A percentile compares a stretch with the other conserved stretches of the same genome.
phyloP scores from a whole-genome alignment of 2,888 invertebrate genomes.

The Rhingia rostrata region DNA sequence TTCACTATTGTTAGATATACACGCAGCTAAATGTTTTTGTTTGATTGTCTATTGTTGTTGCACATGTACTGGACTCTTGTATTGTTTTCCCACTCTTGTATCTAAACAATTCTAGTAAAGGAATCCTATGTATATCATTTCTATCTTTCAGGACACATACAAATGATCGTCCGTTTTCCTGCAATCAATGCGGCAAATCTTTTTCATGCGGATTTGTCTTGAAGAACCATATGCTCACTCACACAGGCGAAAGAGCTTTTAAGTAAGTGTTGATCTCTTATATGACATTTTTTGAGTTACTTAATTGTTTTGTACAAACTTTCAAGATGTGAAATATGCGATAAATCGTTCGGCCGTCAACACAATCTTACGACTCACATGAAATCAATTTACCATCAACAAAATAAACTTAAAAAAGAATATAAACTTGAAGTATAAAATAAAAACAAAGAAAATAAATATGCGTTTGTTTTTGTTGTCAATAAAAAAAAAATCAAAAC shows the following conservation, averaged over 20 bases:
- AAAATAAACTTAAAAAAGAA: slow-evolving; percentile 52
- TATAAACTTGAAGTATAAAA: slow-evolving; percentile 43
- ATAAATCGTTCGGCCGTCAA: slow-evolving; percentile 58
- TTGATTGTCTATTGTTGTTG: too few species aligned
- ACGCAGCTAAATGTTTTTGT: too few species aligned
- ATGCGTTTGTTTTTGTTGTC: neutral
- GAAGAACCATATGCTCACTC: slow-evolving; percentile 63
- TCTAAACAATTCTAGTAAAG: too few species aligned
- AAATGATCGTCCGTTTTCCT: slow-evolving; percentile 64
- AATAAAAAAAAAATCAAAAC: neutral
- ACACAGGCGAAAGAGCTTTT: slow-evolving; percentile 49
- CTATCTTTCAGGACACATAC: slow-evolving; percentile 57
- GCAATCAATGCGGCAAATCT: slow-evolving; percentile 54
- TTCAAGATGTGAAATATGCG: slow-evolving; percentile 60
- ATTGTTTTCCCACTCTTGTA: too few species aligned
- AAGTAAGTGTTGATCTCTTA: slow-evolving; percentile 24
- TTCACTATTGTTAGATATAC: too few species aligned
- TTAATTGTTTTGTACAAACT: neutral
- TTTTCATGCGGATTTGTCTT: slow-evolving; percentile 58
- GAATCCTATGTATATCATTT: too few species aligned
- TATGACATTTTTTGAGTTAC: neutral
- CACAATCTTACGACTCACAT: slow-evolving; percentile 62
- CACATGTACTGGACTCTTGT: too few species aligned
- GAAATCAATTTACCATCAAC: slow-evolving; percentile 58
- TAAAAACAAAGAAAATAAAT: neutral